Base-by-base conservation (phyloP, 2,888 invertebrate species). In the Lobophora halterata region DNA sequence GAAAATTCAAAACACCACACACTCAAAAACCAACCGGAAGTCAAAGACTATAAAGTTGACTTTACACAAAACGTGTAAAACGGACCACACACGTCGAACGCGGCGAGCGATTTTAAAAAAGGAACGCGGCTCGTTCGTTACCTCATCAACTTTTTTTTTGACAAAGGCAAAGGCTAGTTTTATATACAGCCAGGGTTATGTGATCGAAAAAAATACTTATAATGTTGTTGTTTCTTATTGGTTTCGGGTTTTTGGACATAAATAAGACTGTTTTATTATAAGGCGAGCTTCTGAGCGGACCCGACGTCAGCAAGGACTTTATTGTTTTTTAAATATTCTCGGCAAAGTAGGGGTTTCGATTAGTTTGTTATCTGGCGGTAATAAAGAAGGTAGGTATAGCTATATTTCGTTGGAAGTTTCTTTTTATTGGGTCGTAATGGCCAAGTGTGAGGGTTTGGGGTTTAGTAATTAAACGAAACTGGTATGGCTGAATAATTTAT, bases 71-170 rank as follows among this genome's bases (percentile, higher is more conserved):
- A 27, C 7, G 13, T 5, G 42, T 20, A 37, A 48, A 56, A 21
- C 18, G 72, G 83, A 85, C 85, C 85, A 85, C 86, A 86, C 86
- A 86, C 85, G 85, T 72, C 66, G 82, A 58, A 33, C 50, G 69
- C 71, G 71, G 67, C 64, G 63, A 61, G 65, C 67, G 65, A 75
- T 80, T 81, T 79, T 79, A 86, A 85, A 86, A 86, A 86, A 73
- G 82, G 78, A 81, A 77, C 79, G 82, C 79, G 80, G 81, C 79
- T 79, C 80, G 80, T 80, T 83, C 83, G 86, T 85, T 85, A 81
- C 85, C 82, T 85, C 85, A 85, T 83, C 83, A 77, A 75, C 73
- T 79, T 70, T 72, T 78, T 77, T 71, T 77, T 70, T 80, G 40
- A 38, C 51, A 28, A 36, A 30, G 71, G 71, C 51, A 28, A 36